Evolutionary conservation across 2,888 invertebrate species (phyloP).

Genomic region (Stictocephala bisonia): DNA sequence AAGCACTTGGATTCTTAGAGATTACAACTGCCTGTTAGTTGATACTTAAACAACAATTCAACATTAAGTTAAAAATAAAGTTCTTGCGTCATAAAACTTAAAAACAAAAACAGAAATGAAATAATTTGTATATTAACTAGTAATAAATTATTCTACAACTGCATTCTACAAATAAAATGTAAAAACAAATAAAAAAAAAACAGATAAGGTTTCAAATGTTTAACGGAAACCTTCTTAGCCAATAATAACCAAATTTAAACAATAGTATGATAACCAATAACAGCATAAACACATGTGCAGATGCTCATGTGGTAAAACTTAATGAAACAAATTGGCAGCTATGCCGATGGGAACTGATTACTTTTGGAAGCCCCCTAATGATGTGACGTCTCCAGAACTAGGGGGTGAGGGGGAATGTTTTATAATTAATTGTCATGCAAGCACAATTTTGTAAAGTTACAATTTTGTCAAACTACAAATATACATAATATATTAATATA

Average conservation of each 20-base stretch:
- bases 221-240: constrained; percentile 54
- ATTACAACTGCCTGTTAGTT: too few species aligned
- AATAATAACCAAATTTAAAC: constrained; percentile 57
- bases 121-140: constrained; percentile 52
- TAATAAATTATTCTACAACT: constrained; percentile 54
- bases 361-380: constrained; percentile 56
- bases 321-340: constrained; percentile 50
- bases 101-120: constrained; percentile 53
- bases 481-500: constrained; percentile 17
- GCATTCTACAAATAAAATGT: constrained; percentile 54
- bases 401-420: constrained; percentile 55
- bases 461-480: constrained; percentile 39
- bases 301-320: constrained; percentile 39
- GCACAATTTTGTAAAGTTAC: not conserved
- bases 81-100: constrained; percentile 56
- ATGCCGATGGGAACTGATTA: constrained; percentile 46
- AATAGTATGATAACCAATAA: constrained; percentile 54
- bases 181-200: constrained; percentile 52
- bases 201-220: constrained; percentile 53
- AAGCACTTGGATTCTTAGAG: too few species aligned
- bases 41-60: constrained; percentile 50
- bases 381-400: constrained; percentile 62
- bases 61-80: constrained; percentile 54
- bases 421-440: constrained; percentile 35
- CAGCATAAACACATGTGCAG: constrained; percentile 44